phyloP scores from a whole-genome alignment of 2,888 invertebrate species.

The Lasioglossum malachurum region DNA sequence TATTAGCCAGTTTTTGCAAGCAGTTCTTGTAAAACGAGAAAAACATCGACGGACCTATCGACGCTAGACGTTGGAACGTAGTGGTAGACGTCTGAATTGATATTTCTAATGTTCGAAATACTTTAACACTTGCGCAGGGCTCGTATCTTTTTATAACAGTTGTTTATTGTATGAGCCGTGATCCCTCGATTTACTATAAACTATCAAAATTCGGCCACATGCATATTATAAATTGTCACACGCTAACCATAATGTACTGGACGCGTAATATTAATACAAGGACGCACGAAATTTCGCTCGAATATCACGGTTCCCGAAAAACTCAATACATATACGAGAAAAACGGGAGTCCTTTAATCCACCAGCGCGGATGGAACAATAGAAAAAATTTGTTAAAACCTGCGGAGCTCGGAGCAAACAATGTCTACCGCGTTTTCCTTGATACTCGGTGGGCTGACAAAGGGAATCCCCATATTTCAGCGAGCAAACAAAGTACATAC shows the following conservation, averaged over 20 bases:
- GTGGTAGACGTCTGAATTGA: no score
- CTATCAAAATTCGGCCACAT: no score
- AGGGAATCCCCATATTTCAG: slow-evolving; percentile 1
- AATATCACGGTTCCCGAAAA: not conserved
- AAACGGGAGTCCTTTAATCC: not conserved
- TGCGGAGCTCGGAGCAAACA: not conserved
- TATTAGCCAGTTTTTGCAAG: not conserved
- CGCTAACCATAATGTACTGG: not conserved
- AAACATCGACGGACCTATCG: not conserved
- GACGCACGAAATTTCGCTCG: not conserved
- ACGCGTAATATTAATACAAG: not conserved
- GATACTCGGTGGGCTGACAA: not conserved
- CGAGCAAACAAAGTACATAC: slow-evolving; percentile 1
- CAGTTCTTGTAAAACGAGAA: not conserved
- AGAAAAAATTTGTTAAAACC: not conserved
- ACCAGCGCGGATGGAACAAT: not conserved
- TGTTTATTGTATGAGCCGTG: no score
- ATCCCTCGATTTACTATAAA: no score
- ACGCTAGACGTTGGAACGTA: not conserved
- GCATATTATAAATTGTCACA: no score
- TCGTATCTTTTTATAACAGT: no score
- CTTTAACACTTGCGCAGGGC: no score
- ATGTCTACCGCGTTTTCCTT: not conserved
- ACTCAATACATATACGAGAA: not conserved
- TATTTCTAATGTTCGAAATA: no score